Evolutionary conservation across 2,888 invertebrate genomes (phyloP).

Genomic region (Cosmia pyralina): DNA sequence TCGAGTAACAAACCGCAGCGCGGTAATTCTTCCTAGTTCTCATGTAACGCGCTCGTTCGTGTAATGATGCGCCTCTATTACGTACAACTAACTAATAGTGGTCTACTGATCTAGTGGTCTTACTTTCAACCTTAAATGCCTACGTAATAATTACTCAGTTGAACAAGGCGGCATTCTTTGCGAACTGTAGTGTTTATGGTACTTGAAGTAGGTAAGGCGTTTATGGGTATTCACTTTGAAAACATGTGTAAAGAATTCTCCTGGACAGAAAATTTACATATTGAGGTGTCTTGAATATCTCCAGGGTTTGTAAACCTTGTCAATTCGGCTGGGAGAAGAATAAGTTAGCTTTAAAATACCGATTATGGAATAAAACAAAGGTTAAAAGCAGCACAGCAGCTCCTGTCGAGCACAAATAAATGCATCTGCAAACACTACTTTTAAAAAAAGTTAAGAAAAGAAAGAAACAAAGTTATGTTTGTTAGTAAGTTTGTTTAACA

Average conservation of each 20-base stretch:
- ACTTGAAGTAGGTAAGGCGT: not conserved
- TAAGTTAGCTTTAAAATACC: not conserved
- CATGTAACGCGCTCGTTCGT: constrained; percentile 71
- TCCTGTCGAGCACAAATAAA: not conserved
- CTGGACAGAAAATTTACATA: not conserved
- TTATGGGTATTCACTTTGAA: constrained; percentile 5
- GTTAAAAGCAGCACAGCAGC: not conserved
- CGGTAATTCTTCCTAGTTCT: constrained; percentile 76
- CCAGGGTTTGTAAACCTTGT: not conserved
- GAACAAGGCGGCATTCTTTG: constrained; percentile 39
- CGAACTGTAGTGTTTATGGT: constrained; percentile 12
- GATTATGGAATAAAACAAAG: no score
- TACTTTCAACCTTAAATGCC: constrained; percentile 57
- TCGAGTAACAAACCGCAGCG: constrained; percentile 66
- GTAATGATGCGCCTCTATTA: constrained; percentile 72
- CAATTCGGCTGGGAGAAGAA: no score
- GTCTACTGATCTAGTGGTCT: constrained; percentile 56
- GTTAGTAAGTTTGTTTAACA: not conserved
- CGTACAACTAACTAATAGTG: constrained; percentile 56
- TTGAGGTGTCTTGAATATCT: not conserved
- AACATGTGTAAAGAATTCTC: not conserved
- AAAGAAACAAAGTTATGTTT: no score
- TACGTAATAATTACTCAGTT: constrained; percentile 48
- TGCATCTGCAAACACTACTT: no score
- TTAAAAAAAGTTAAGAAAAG: no score